Evolutionary conservation across 92 coral and sea anemone genomes (phyloP).

Genomic region (Montipora capitata): DNA sequence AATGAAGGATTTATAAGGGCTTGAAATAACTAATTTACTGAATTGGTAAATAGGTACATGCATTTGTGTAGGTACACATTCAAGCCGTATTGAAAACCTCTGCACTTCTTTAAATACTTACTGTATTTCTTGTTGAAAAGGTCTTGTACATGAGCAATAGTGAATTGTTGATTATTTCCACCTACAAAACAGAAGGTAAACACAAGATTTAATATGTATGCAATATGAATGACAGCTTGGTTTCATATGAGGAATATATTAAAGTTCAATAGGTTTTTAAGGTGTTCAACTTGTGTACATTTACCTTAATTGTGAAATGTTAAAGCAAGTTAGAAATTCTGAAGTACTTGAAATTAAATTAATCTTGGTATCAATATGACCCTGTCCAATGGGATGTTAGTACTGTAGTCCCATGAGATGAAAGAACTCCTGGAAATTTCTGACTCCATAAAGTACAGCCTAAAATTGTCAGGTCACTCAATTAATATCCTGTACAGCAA

Average conservation of each 20-base stretch:
- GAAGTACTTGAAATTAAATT: conserved; percentile 12
- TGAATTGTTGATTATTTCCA: conserved; percentile 19
- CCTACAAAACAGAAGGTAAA: conserved; percentile 19
- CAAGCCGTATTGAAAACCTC: background rate
- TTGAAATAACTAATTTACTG: no score
- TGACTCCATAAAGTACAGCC: background rate
- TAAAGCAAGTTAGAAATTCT: background rate
- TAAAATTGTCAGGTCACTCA: background rate
- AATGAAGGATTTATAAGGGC: no score
- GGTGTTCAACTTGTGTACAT: background rate
- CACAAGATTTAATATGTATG: background rate
- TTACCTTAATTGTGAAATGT: background rate
- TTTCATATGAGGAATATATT: background rate
- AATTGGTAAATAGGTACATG: no score
- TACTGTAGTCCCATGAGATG: conserved; percentile 7
- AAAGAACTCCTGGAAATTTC: background rate
- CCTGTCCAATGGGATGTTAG: background rate
- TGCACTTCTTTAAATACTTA: conserved; percentile 17
- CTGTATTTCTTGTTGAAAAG: conserved; percentile 65
- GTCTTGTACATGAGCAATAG: conserved; percentile 44
- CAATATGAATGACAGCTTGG: conserved; percentile 2
- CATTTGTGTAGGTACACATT: no score
- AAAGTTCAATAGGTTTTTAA: background rate
- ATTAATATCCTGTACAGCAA: background rate
- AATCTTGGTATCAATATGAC: conserved; percentile 4